These are phyloP conservation scores for Phalloptychus januarius DNA, from an alignment of 2,797 vertebrate genomes.

Conservation along the genomic window DNA sequence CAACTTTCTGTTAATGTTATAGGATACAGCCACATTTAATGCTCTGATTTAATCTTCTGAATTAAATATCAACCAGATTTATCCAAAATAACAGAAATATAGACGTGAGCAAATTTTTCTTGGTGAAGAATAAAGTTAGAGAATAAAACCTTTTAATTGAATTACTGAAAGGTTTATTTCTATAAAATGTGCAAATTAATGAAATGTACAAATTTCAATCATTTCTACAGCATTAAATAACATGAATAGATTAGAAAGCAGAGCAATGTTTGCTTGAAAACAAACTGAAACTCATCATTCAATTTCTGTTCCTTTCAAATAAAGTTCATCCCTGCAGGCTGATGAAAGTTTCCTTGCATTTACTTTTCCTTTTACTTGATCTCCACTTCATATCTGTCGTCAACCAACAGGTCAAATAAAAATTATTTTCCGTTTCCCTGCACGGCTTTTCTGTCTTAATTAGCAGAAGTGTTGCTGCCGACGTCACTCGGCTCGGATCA, in stretches of 20 bases:
- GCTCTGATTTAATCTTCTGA: not conserved
- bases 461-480: conserved; percentile 69
- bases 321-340: not conserved
- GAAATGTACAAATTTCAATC: not conserved
- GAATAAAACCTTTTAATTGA: not conserved
- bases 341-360: not conserved
- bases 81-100: too few species aligned
- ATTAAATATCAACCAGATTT: not conserved
- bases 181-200: not conserved
- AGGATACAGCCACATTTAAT: not conserved
- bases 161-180: not conserved
- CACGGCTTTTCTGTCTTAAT: not conserved
- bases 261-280: conserved; percentile 49
- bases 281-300: not conserved
- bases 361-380: not conserved
- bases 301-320: not conserved
- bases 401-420: not conserved
- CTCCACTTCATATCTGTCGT: not conserved
- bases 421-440: not conserved
- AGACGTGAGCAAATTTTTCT: too few species aligned
- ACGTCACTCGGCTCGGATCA: conserved; percentile 78
- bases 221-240: not conserved
- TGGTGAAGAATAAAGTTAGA: not conserved
- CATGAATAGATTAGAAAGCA: not conserved
- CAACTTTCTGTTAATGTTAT: too few species aligned